Base-by-base conservation (phyloP, 1,140 invertebrate species). In the Lasioglossum albipes region DNA sequence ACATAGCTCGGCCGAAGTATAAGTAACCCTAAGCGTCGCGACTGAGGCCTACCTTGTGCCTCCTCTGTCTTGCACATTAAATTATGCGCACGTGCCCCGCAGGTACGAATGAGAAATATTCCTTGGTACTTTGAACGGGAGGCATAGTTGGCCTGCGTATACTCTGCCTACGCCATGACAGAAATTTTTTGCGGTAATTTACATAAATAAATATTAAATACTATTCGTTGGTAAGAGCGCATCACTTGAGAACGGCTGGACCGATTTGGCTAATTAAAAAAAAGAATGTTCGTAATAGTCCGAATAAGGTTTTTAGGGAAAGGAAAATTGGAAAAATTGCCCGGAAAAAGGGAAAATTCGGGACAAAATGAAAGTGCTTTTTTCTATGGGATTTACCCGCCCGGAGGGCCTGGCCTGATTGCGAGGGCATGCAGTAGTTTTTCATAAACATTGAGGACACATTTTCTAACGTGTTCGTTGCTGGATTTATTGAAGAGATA, bases 21-120 rank as follows among this genome's bases (percentile, higher is more conserved):
- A 91, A 91, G 91, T 91, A 91, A 91, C 91, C 89, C 87, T 90
- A 90, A 92, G 88, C 91, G 76, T 66, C 78, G 75, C 71, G 87
- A 62, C 61, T 87, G 84, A 85, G 88, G 77, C 75, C 70, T 62
- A 52, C 57, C 74, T 75, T 73, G 59, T 82, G 77, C 79, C 79
- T 79, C 65, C 61, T 61, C 45, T 71, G 70, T 75, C 85, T 86
- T 78, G 73, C 70, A 62, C 54, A 81, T 87, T 88, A 87, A 85
- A 87, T 88, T 87, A 85, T 87, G 72, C 79, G 79, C 78, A 72
- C 68, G 75, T 72, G 71, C 66, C 75, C 64, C n/a, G 20, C 74
- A 83, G 79, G 57, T 81, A 75, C 70, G 54, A 79, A 64, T 72
- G 27, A 49, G 75, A 68, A 45, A 45, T 69, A 59, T 66, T 67